A percentile compares a stretch with the other conserved stretches of the same genome.
These are phyloP conservation scores for Tor tambroides DNA, from an alignment of 2,113 vertebrate species.

Conservation along the genomic window DNA sequence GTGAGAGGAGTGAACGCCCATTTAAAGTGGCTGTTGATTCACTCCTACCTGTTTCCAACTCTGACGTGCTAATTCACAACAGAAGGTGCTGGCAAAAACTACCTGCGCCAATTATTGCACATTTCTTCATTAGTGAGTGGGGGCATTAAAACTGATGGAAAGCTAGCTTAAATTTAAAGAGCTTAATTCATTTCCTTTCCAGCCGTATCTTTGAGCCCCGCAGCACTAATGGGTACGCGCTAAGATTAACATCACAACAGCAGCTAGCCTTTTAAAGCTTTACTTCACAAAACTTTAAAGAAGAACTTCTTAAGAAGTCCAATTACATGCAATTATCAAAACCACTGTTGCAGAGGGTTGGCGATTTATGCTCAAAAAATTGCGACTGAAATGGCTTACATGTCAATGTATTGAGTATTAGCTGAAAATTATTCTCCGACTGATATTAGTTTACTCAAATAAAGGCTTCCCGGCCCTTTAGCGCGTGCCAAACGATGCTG, in stretches of 20 bases:
- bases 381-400: neutral
- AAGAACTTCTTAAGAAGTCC: neutral
- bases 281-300: slow-evolving; percentile 36
- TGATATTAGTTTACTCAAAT: neutral
- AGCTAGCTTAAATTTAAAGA: slow-evolving; percentile 19
- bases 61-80: slow-evolving; percentile 35
- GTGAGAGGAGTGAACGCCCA: neutral
- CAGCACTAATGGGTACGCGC: slow-evolving; percentile 3
- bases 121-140: slow-evolving; percentile 30
- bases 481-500: neutral
- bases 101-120: slow-evolving; percentile 31
- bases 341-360: neutral
- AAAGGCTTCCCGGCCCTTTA: slow-evolving; percentile 9
- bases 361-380: slow-evolving; percentile 1
- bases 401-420: slow-evolving; percentile 1
- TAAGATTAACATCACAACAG: slow-evolving; percentile 24
- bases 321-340: slow-evolving; percentile 38
- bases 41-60: slow-evolving; percentile 11
- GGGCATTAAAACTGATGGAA: slow-evolving; percentile 32
- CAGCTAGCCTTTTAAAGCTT: slow-evolving; percentile 21
- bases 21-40: slow-evolving; percentile 24
- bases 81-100: slow-evolving; percentile 34
- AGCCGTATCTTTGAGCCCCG: neutral
- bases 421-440: neutral
- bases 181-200: slow-evolving; percentile 29